Base-by-base conservation (phyloP, 2,797 vertebrate species). In the Pangasius macronema region DNA sequence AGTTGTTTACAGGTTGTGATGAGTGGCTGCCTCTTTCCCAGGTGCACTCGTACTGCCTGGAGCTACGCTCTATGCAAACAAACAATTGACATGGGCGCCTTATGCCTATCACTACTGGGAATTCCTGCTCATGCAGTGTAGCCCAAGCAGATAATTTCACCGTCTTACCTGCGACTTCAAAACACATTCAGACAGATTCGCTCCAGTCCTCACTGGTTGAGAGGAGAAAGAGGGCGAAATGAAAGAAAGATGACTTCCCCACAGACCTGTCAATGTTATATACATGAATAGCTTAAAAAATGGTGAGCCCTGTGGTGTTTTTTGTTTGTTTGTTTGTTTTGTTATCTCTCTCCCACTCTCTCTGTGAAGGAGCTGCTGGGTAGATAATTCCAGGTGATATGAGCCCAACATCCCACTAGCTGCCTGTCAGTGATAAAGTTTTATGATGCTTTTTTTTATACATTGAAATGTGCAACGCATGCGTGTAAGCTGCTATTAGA, bases 391-490 rank as follows among this genome's bases (percentile, higher is more conserved):
- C 91, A 84, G 89, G 91, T 94, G 94, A 96, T 93, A 92, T 92
- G 90, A 14, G 88, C 87, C 90, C 95, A 95, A 95, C 94, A 83
- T 36, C 91, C 90, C 51, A 92, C 94, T 95, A 94, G 95, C 95
- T 96, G 95, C 93, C 93, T 95, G 95, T 95, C 94, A 92, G 93
- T 93, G 95, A 95, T 95, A 95, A 95, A 95, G 94, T 94, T 95
- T 94, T 89, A 59, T 30, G 30, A 79, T 72, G 89, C 82, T 91
- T 85, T 82, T 27, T 55, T 68, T 16, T 65, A 91, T 93, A 94
- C 91, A 94, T 94, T 95, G 88, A 92, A 94, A 95, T 94, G 91
- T 77, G 91, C 88, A 83, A 88, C 90, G 61, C 81, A 91, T 89
- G 73, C 91, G 88, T 93, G 92, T 94, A 91, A 86, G 89, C 90